phyloP scores from a whole-genome alignment of 2,797 vertebrate genomes.

The Thalassophryne amazonica region DNA sequence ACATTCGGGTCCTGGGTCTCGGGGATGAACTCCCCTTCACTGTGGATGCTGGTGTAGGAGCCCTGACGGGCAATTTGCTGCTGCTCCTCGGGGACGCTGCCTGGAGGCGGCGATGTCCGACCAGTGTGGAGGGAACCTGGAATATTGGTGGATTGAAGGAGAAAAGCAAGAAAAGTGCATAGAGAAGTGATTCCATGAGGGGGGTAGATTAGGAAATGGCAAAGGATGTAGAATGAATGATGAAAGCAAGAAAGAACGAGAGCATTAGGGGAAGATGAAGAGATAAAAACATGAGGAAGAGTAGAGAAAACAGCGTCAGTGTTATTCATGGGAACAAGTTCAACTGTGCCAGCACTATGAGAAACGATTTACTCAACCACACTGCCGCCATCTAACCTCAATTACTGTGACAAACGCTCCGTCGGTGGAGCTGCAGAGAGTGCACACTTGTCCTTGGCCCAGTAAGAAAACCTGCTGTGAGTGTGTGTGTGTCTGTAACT shows the following conservation, averaged over 20 bases:
- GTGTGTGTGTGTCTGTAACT: constrained; percentile 6
- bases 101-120: constrained; percentile 88
- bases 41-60: constrained; percentile 94
- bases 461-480: constrained; percentile 15
- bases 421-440: constrained; percentile 30
- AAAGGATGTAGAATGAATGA: background rate
- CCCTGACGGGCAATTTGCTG: constrained; percentile 93
- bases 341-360: constrained; percentile 27
- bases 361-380: constrained; percentile 56
- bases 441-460: constrained; percentile 50
- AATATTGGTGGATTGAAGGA: background rate
- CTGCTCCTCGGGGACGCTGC: constrained; percentile 91
- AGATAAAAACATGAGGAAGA: constrained; percentile 19
- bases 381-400: constrained; percentile 52
- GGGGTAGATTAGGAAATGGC: background rate
- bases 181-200: background rate
- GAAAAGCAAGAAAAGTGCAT: background rate
- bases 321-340: constrained; percentile 50
- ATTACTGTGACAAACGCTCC: constrained; percentile 60
- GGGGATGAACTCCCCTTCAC: constrained; percentile 92
- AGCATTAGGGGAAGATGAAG: background rate
- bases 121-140: constrained; percentile 89
- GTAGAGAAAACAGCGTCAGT: constrained; percentile 14
- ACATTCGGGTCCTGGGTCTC: constrained; percentile 86
- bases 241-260: background rate